Evolutionary conservation across 2,888 invertebrate genomes (phyloP).

Genomic region (Leucania comma): DNA sequence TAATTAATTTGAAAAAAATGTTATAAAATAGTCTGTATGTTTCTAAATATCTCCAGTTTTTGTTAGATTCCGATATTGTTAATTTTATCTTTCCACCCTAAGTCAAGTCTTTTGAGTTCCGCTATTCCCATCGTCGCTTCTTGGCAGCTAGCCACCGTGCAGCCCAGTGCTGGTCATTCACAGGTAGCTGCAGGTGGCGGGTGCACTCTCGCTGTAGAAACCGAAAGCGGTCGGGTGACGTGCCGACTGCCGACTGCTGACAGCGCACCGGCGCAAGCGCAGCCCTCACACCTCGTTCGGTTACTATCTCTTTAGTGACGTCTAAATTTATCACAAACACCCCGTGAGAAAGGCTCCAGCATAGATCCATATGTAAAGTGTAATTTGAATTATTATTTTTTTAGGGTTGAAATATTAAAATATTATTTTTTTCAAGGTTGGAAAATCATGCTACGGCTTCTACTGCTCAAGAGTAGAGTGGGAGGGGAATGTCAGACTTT

Average conservation of each 20-base stretch:
- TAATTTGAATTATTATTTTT: too few species aligned
- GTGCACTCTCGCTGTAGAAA: slow-evolving; percentile 76
- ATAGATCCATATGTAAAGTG: background rate
- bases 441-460: too few species aligned
- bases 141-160: background rate
- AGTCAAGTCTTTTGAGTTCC: too few species aligned
- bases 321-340: background rate
- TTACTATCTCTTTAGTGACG: background rate
- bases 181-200: slow-evolving; percentile 57
- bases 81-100: too few species aligned
- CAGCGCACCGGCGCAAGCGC: slow-evolving; percentile 22
- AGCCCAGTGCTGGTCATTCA: slow-evolving; percentile 30
- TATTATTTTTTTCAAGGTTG: background rate
- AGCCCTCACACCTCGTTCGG: slow-evolving; percentile 10
- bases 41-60: background rate
- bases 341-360: background rate
- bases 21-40: too few species aligned
- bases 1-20: too few species aligned
- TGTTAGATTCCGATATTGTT: too few species aligned
- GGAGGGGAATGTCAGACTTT: too few species aligned
- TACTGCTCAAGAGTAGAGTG: too few species aligned
- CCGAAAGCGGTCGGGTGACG: slow-evolving; percentile 72
- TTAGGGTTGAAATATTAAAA: too few species aligned
- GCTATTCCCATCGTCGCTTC: background rate
- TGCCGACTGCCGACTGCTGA: slow-evolving; percentile 37